Evolutionary conservation across 2,113 vertebrate species (phyloP), one percentile per base, ranked within the genome.

Genomic region (Anolis carolinensis): DNA sequence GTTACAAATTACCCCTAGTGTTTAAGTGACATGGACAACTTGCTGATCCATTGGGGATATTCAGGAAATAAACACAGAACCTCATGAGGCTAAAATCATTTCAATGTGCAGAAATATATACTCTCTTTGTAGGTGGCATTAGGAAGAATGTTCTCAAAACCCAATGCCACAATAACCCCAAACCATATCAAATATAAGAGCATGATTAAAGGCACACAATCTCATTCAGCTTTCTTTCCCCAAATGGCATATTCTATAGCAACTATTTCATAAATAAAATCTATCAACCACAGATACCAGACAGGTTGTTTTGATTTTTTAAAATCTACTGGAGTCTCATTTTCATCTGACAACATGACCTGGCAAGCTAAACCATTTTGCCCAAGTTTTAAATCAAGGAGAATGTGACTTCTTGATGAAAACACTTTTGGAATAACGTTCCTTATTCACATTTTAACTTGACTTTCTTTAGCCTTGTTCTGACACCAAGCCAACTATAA

Each of bases 131-230:
- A 88, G 88, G 82, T 91, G 88, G 87, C 48, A 88, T 84, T 88
- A 82, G 2, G 79, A 62, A 81, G 62, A 88, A 88, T 89, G 91
- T 87, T 67, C 79, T 83, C 9, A 79, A 81, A 92, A 65, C 71
- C 71, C 90, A 87, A 74, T 36, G 84, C 86, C 76, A 83, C 81
- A 77, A 89, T 87, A 94, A 86, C 70, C n/a, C 78, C 50, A 86
- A 92, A 87, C 74, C 16, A 8, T 87, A 88, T 75, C 0, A 91
- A 88, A 89, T 88, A 76, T 83, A 85, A 48, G 55, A 63, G 34
- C 55, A 75, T 91, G 84, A 89, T 93, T 89, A 91, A 88, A 90
- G 89, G 72, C 25, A 2, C 83, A 75, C 68, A 82, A 73, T 84
- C 68, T 89, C 34, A 25, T 23, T n/a, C 21, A 34, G 79, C n/a